These are phyloP conservation scores for Heliconius hermathena DNA, from an alignment of 1,140 invertebrate species.

Conservation along the genomic window DNA sequence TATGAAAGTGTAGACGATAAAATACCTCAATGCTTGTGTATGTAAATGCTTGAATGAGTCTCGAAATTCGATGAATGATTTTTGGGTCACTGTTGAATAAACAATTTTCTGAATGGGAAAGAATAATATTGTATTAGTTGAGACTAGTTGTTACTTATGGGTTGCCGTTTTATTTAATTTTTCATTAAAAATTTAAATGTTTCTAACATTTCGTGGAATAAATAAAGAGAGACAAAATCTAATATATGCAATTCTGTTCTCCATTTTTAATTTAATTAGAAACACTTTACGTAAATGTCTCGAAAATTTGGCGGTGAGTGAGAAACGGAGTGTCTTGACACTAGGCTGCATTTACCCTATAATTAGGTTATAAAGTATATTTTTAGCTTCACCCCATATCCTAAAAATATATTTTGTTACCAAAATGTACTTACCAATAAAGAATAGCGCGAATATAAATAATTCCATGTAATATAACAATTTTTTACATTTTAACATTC, in stretches of 20 bases:
- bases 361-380: too few relatives aligned
- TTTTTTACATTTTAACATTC: slow-evolving; percentile 17
- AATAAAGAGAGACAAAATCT: too few relatives aligned
- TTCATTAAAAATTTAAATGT: not conserved
- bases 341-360: too few relatives aligned
- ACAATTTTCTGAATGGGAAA: not conserved
- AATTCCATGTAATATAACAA: too few relatives aligned
- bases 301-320: too few relatives aligned
- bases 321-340: too few relatives aligned
- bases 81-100: slow-evolving; percentile 13
- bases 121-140: slow-evolving; percentile 3
- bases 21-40: not conserved
- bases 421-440: too few relatives aligned
- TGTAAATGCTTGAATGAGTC: slow-evolving; percentile 12
- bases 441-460: too few relatives aligned
- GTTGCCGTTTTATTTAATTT: not conserved
- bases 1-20: not conserved
- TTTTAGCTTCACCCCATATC: too few relatives aligned
- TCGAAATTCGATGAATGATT: slow-evolving; percentile 11
- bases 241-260: too few relatives aligned
- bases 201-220: not conserved
- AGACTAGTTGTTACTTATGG: not conserved
- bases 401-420: too few relatives aligned
- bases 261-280: not conserved
- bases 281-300: too few relatives aligned